Evolutionary conservation across 2,113 vertebrate genomes (phyloP).

Genomic region (Paramisgurnus dabryanus): DNA sequence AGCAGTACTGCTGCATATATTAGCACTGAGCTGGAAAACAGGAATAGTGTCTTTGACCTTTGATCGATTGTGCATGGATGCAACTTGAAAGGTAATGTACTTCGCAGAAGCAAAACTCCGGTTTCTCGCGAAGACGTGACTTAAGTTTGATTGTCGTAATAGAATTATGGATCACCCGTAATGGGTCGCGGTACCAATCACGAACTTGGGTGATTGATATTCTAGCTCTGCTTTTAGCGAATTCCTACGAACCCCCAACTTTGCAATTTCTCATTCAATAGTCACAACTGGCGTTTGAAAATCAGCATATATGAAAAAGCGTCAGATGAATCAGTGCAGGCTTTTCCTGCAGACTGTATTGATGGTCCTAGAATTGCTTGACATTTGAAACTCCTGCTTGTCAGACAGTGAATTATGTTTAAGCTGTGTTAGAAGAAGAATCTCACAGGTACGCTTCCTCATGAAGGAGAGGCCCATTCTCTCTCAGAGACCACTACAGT

Average conservation of each 20-base stretch:
- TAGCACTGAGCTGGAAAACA: slow-evolving; percentile 49
- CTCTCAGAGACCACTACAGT: slow-evolving; percentile 42
- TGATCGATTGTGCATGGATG: slow-evolving; percentile 54
- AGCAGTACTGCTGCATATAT: slow-evolving; percentile 54
- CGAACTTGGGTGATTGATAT: not conserved
- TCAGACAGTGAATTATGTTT: slow-evolving; percentile 46
- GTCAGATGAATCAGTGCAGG: slow-evolving; percentile 8
- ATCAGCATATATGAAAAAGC: slow-evolving; percentile 24
- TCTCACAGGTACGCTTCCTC: slow-evolving; percentile 43
- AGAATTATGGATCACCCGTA: slow-evolving; percentile 45
- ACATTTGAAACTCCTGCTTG: slow-evolving; percentile 47
- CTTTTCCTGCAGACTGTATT: slow-evolving; percentile 49
- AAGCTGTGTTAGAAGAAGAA: slow-evolving; percentile 45
- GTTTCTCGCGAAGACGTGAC: slow-evolving; percentile 36
- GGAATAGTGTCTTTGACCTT: slow-evolving; percentile 49
- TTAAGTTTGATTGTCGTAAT: slow-evolving; percentile 47
- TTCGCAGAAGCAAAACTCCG: slow-evolving; percentile 38
- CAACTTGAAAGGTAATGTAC: slow-evolving; percentile 51
- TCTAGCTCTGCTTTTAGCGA: slow-evolving; percentile 3
- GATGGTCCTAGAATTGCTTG: slow-evolving; percentile 46
- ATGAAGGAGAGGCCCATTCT: slow-evolving; percentile 20
- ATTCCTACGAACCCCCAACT: not conserved
- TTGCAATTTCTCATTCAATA: slow-evolving; percentile 1
- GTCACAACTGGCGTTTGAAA: not conserved
- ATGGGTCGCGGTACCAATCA: slow-evolving; percentile 23